A percentile compares a stretch with the other conserved stretches of the same genome.
phyloP scores from a whole-genome alignment of 2,888 invertebrate species.

The Myopa tessellatipennis region DNA sequence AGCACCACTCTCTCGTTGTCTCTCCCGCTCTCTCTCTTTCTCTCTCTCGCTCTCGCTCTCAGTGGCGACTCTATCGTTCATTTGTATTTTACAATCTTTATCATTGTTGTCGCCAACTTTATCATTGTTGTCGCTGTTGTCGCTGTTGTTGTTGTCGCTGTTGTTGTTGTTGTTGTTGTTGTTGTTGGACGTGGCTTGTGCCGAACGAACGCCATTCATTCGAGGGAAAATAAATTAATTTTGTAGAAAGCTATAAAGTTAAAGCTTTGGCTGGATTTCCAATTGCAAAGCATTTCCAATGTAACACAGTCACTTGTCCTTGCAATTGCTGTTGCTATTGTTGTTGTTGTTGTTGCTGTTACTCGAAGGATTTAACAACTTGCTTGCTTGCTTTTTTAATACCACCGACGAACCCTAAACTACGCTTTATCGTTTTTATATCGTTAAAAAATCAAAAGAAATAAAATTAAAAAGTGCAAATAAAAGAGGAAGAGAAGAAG shows the following conservation, averaged over 20 bases:
- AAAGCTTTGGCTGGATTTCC: constrained; percentile 58
- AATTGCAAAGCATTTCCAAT: constrained; percentile 43
- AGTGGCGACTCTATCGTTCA: not conserved
- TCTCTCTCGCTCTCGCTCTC: not conserved
- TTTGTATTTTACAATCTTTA: constrained; percentile 42
- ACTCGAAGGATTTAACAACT: constrained; percentile 29
- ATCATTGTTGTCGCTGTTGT: constrained; percentile 43
- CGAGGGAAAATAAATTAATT: constrained; percentile 65
- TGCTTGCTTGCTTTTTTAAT: constrained; percentile 35
- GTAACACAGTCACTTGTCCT: constrained; percentile 16
- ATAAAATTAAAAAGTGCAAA: constrained; percentile 22
- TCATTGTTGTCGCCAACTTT: constrained; percentile 44
- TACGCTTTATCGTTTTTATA: constrained; percentile 47
- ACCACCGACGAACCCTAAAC: constrained; percentile 34
- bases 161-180: no score
- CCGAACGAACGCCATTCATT: constrained; percentile 38
- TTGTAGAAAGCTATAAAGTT: constrained; percentile 65
- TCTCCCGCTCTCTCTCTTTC: not conserved
- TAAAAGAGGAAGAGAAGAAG: constrained; percentile 14
- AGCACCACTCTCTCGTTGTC: no score
- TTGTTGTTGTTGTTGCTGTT: constrained; percentile 16
- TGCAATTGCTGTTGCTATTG: constrained; percentile 10
- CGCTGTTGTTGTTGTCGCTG: not conserved
- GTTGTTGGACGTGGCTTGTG: constrained; percentile 1
- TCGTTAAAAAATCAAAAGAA: constrained; percentile 42